Base-by-base conservation (phyloP, 2,797 vertebrate species). In the Gastrophryne carolinensis region DNA sequence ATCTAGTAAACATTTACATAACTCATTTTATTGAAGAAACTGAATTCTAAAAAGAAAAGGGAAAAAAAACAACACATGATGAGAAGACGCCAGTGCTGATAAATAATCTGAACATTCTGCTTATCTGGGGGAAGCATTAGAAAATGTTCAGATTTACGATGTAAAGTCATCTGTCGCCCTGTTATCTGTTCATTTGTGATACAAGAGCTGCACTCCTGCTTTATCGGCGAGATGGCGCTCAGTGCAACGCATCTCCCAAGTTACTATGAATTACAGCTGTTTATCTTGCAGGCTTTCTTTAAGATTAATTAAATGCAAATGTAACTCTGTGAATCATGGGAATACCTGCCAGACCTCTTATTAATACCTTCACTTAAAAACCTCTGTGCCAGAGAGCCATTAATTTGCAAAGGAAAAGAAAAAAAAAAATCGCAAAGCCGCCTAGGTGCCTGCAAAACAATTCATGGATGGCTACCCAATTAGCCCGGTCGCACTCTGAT, bases 301-400 rank as follows among this genome's bases (percentile, higher is more conserved):
- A 90, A 91, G 89, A 94, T 90, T 91, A 94, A 92, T 92, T 89
- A 90, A 90, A 92, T 92, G 90, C 90, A 92, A 93, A 93, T 91
- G 90, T 86, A 90, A 90, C 86, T 86, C 86, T 64, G 86, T 68
- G 88, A 88, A 89, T 89, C 91, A 83, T 80, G 90, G 90, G 90
- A 91, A 87, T 93, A 93, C 92, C 92, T 92, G 91, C 92, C 91
- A 91, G 91, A 88, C 84, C 82, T 80, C 90, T 91, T 92, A 91
- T 92, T 91, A 92, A 93, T 91, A 92, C 90, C 91, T 93, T 91
- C 87, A 82, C 90, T 91, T 91, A 91, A 89, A 89, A 89, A 86
- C 79, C 82, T 87, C 83, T 44, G 84, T 86, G 90, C 90, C 87
- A 88, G 84, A 82, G 85, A 91, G 85, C 85, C 89, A 90, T 91